A percentile compares a stretch with the other conserved stretches of the same genome.
Conservation (phyloP, 2,888 invertebrate genomes). For the Apamea epomidion region DNA sequence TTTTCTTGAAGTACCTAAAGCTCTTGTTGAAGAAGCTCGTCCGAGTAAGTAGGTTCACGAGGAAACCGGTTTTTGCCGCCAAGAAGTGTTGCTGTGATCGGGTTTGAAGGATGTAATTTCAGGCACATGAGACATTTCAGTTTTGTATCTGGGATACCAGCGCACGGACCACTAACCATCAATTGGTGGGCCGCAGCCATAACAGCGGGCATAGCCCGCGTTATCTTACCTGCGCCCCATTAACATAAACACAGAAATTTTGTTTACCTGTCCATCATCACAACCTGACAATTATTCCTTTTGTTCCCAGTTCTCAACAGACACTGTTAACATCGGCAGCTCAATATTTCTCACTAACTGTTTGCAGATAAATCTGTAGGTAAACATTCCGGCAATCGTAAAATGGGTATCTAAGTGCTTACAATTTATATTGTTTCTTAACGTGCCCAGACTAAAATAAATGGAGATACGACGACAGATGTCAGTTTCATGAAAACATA, state of each 20-base stretch:
- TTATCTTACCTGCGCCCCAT: no score
- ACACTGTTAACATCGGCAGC: background rate
- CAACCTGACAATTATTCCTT: background rate
- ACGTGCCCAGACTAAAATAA: constrained; percentile 28
- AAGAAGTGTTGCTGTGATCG: background rate
- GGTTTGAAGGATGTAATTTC: background rate
- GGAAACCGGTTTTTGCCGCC: background rate
- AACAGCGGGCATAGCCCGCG: no score
- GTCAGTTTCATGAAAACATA: constrained; percentile 28
- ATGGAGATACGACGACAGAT: constrained; percentile 21
- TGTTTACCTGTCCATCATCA: background rate
- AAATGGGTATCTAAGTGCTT: constrained; percentile 39
- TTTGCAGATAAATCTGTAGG: constrained; percentile 39
- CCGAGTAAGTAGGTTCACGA: background rate
- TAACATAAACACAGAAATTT: background rate
- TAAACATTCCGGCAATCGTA: constrained; percentile 40
- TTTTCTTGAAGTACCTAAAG: background rate
- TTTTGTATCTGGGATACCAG: background rate
- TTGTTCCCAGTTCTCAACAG: background rate
- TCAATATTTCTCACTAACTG: constrained; percentile 26
- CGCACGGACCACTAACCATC: no score
- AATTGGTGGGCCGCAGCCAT: background rate
- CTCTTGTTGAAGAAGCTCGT: no score
- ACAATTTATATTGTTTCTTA: constrained; percentile 39
- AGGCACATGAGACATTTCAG: background rate